These are phyloP conservation scores for Marcusenius ussheri DNA, from an alignment of 2,113 vertebrate genomes.

Conservation along the genomic window DNA sequence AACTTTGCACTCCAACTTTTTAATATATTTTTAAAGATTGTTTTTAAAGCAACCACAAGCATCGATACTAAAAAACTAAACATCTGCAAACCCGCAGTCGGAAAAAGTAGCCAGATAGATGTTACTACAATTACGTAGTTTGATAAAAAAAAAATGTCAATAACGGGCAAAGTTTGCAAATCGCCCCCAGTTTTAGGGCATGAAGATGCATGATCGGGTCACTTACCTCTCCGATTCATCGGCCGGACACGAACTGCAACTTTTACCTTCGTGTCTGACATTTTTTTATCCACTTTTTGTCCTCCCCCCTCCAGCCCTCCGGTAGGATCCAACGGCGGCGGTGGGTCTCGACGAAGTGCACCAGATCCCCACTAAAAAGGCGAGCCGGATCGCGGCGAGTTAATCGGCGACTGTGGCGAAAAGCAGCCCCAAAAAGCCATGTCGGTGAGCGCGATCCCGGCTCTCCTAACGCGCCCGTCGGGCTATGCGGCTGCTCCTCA, in stretches of 20 bases:
- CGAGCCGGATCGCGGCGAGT: neutral
- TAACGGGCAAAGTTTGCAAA: constrained; percentile 1
- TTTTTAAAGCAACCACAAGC: neutral
- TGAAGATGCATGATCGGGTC: neutral
- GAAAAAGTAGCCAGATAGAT: constrained; percentile 4
- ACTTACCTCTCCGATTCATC: constrained; percentile 89
- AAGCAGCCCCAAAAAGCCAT: constrained; percentile 43
- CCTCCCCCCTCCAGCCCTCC: constrained; percentile 20
- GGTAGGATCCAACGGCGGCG: constrained; percentile 23
- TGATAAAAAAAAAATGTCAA: neutral
- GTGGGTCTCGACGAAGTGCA: constrained; percentile 8
- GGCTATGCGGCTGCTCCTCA: constrained; percentile 42
- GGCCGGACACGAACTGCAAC: constrained; percentile 94
- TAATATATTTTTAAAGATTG: neutral
- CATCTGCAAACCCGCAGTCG: neutral
- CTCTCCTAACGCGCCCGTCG: constrained; percentile 38
- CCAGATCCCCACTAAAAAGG: constrained; percentile 24
- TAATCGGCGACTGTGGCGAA: constrained; percentile 4
- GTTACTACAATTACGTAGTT: constrained; percentile 1
- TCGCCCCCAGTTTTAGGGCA: neutral
- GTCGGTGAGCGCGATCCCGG: constrained; percentile 24
- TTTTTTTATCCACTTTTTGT: constrained; percentile 65
- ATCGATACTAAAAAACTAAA: neutral
- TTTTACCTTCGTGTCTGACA: constrained; percentile 97
- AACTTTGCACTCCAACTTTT: constrained; percentile 16